A percentile compares a stretch with the other conserved stretches of the same genome.
Evolutionary conservation across 2,888 invertebrate species (phyloP).

Genomic region (Anticlea derivata): DNA sequence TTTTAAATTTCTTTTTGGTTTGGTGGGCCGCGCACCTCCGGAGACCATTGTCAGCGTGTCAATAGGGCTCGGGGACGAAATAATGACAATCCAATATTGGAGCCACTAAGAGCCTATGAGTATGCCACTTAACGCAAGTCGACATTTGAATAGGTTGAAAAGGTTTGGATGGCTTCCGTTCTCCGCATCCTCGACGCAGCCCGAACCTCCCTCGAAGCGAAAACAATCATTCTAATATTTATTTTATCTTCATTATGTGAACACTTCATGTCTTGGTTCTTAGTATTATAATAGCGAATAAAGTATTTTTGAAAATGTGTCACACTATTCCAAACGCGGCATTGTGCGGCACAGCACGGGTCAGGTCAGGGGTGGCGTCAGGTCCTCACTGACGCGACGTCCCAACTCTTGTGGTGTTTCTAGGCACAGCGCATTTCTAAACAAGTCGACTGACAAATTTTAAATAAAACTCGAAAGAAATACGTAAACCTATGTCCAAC

Average conservation of each 20-base stretch:
- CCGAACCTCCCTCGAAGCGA: not conserved
- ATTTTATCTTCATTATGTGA: slow-evolving; percentile 2
- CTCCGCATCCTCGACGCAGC: slow-evolving; percentile 10
- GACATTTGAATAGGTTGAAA: slow-evolving; percentile 30
- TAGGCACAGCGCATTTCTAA: too few species aligned
- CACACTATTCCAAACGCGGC: too few species aligned
- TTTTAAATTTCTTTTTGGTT: slow-evolving; percentile 69
- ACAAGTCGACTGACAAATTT: too few species aligned
- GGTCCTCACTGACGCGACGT: too few species aligned
- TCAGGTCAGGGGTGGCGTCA: too few species aligned
- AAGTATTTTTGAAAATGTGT: too few species aligned
- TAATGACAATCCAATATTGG: slow-evolving; percentile 48
- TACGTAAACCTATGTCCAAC: too few species aligned
- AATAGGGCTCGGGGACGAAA: slow-evolving; percentile 43
- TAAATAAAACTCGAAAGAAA: too few species aligned
- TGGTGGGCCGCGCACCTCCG: slow-evolving; percentile 55
- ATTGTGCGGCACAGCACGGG: too few species aligned
- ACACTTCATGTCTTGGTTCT: not conserved
- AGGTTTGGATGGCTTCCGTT: slow-evolving; percentile 30
- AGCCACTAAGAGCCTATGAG: slow-evolving; percentile 28
- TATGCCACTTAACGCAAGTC: slow-evolving; percentile 27
- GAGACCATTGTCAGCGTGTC: slow-evolving; percentile 59
- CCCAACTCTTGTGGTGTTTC: too few species aligned
- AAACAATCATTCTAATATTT: not conserved
- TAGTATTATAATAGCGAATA: too few species aligned